Percentiles rank a stretch among this genome's conserved stretches.
These are phyloP conservation scores for Dufourea novaeangliae DNA, from an alignment of 1,140 invertebrate species.

Conservation along the genomic window DNA sequence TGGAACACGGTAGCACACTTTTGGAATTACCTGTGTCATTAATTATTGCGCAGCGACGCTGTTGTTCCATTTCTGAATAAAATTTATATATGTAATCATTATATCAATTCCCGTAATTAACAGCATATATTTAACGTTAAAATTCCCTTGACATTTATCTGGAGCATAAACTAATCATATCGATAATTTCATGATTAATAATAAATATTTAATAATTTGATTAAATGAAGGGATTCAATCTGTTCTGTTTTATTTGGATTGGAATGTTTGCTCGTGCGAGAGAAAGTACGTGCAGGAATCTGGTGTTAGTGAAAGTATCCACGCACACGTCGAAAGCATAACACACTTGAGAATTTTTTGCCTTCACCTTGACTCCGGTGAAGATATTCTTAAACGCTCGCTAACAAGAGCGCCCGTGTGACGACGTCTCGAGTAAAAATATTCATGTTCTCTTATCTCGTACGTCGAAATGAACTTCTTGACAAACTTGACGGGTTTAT, in stretches of 20 bases:
- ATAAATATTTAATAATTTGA: background rate
- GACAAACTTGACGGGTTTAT: background rate
- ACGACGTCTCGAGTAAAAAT: conserved; percentile 4
- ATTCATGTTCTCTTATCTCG: background rate
- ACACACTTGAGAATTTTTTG: background rate
- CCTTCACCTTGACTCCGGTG: background rate
- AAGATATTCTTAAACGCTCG: conserved; percentile 14
- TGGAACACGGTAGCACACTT: background rate
- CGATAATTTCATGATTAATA: background rate
- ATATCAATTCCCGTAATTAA: background rate
- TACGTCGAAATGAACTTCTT: background rate
- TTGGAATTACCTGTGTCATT: background rate
- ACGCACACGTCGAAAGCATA: too few relatives aligned
- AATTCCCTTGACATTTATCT: background rate
- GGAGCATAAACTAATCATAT: background rate
- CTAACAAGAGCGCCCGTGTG: background rate
- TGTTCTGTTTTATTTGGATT: background rate
- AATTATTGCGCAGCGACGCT: background rate
- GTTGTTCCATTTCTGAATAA: rapidly evolving
- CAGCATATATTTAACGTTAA: background rate
- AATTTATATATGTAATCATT: background rate
- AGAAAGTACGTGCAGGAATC: background rate
- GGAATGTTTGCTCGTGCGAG: too few relatives aligned
- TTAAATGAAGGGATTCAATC: background rate
- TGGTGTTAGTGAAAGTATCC: conserved; percentile 12